Percentiles rank a stretch among this genome's conserved stretches.
phyloP scores from a whole-genome alignment of 2,113 vertebrate species.

The Rhabdomys dilectus region DNA sequence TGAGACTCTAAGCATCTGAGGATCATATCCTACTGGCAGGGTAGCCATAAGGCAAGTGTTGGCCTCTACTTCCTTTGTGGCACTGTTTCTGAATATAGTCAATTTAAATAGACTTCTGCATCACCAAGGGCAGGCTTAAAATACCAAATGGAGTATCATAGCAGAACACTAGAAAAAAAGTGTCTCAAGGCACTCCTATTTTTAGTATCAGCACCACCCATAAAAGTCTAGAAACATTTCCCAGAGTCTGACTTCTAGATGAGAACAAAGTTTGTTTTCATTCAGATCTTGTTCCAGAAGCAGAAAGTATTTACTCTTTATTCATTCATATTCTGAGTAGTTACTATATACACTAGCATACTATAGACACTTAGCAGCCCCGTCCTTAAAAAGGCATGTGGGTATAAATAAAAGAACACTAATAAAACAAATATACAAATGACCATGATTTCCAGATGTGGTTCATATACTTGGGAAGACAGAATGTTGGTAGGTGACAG shows the following conservation, averaged over 20 bases:
- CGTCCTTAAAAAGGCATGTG: not conserved
- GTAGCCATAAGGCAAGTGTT: not conserved
- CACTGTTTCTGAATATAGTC: conserved; percentile 30
- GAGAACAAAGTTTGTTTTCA: not conserved
- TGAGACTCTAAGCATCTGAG: not conserved
- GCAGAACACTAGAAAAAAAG: conserved; percentile 16
- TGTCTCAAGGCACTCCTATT: not conserved
- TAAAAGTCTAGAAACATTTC: conserved; percentile 15
- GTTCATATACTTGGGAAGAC: not conserved
- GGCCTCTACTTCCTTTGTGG: not conserved
- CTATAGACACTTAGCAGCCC: not conserved
- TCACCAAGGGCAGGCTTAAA: conserved; percentile 66
- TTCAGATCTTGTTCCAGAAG: not conserved
- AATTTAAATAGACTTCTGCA: conserved; percentile 46
- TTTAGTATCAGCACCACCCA: conserved; percentile 41
- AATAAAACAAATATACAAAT: conserved; percentile 15
- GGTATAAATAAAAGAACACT: not conserved
- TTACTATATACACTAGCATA: not conserved
- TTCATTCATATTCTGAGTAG: not conserved
- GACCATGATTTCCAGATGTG: not conserved
- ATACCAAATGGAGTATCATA: conserved; percentile 56
- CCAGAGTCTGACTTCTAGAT: not conserved
- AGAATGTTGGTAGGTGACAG: not conserved
- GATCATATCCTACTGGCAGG: not conserved
- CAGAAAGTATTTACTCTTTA: not conserved